Base-by-base conservation (phyloP, 2,797 vertebrate species). In the Varecia variegata region DNA sequence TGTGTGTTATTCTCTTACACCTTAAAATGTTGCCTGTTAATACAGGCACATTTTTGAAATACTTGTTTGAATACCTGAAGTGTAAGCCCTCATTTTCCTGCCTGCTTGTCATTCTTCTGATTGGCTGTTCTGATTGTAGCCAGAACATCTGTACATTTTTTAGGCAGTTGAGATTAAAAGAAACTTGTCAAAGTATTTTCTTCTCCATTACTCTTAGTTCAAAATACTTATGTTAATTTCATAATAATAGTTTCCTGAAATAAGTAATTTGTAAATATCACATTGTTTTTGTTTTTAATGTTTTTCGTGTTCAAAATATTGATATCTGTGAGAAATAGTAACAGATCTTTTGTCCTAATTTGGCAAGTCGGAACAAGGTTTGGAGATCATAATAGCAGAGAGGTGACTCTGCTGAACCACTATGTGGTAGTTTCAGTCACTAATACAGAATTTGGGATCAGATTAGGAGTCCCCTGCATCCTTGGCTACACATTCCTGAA, bases 31-130 rank as follows among this genome's bases (percentile, higher is more conserved):
- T 89, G 71, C 90, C 70, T 88, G 95, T 94, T 95, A 86, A 92
- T 87, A 90, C 94, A 96, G 96, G 88, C 54, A 74, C 67, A 80
- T 96, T 88, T 97, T 85, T 92, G 4, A 77, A 95, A 96, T 96
- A 71, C 62, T 93, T 98, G 90, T 65, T 90, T 70, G 80, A 90
- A 83, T 77, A 70, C 88, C 54, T 94, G 38, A 82, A 65, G 81
- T 32, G 58, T 35, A 93, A 85, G 86, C 83, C 90, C 73, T 38
- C 85, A 2, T 54, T 95, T 95, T 95, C 68, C n/a, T 94, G 79
- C 40, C 45, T 92, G 38, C 30, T 79, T 60, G 20, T 94, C 86
- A 35, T 47, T 79, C 68, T 80, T 86, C 20, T 11, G 47, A 47
- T 43, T 88, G 60, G 60, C 58, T 67, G 30, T 88, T 38, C 67